phyloP scores from a whole-genome alignment of 2,797 vertebrate genomes.

The Clarias laeviceps region DNA sequence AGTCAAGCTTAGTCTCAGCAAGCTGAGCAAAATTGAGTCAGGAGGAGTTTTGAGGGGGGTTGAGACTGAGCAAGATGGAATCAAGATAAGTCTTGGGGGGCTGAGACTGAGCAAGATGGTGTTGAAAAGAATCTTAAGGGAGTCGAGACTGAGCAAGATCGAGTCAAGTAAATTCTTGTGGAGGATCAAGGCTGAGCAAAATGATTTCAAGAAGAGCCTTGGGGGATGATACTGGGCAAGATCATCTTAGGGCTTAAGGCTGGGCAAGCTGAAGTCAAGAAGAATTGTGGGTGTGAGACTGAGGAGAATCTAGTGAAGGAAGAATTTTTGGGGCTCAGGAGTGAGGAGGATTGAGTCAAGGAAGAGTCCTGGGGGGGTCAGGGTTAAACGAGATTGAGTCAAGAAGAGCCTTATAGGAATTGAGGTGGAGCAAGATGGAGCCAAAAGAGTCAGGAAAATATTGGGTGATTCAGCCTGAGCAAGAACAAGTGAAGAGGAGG shows the following conservation, averaged over 20 bases:
- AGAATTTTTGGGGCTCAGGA: not conserved
- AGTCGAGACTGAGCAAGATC: not conserved
- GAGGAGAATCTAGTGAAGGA: not conserved
- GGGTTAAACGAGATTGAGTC: not conserved
- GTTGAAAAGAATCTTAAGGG: not conserved
- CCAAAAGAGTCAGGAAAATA: not conserved
- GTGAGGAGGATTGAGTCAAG: not conserved
- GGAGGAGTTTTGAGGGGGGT: not conserved
- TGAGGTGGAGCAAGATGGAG: not conserved
- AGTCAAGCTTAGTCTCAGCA: not conserved
- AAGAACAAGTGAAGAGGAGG: too few species aligned
- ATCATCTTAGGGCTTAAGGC: not conserved
- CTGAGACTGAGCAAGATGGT: not conserved
- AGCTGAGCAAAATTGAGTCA: not conserved
- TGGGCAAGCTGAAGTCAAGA: not conserved
- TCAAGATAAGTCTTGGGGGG: not conserved
- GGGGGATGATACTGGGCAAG: not conserved
- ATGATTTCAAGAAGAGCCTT: not conserved
- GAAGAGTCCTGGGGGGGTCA: not conserved
- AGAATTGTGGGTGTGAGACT: not conserved
- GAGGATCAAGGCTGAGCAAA: not conserved
- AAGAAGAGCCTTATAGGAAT: not conserved
- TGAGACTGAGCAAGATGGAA: not conserved
- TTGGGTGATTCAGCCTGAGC: not conserved
- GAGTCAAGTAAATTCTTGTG: not conserved